phyloP scores from a whole-genome alignment of 2,113 vertebrate genomes.

The Laterallus jamaicensis region DNA sequence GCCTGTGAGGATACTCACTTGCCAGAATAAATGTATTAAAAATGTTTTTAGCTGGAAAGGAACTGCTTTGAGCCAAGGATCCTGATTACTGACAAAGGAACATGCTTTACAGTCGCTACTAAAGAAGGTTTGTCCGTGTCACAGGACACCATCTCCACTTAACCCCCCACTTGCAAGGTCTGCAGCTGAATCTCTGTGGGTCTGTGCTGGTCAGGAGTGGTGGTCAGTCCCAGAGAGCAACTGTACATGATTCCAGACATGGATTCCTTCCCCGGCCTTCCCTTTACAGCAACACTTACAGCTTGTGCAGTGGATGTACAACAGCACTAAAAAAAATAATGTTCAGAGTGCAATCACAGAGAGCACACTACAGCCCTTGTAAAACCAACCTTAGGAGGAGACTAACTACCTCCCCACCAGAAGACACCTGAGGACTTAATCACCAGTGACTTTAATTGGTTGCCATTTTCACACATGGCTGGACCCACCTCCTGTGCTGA shows the following conservation, averaged over 20 bases:
- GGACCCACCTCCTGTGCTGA: background rate
- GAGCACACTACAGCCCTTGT: background rate
- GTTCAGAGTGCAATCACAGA: background rate
- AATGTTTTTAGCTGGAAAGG: background rate
- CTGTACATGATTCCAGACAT: rapidly evolving
- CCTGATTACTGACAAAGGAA: background rate
- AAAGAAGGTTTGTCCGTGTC: background rate
- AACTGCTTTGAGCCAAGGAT: background rate
- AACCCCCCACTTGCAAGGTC: rapidly evolving
- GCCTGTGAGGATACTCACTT: background rate
- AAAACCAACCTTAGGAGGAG: background rate
- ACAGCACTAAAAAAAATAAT: background rate
- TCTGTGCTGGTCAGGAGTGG: background rate
- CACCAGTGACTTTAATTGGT: background rate
- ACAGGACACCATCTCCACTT: background rate
- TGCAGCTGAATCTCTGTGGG: background rate
- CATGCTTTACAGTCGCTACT: background rate
- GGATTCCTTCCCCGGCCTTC: background rate
- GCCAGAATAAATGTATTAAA: constrained; percentile 15
- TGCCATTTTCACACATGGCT: background rate
- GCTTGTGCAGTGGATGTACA: background rate
- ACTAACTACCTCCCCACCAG: background rate
- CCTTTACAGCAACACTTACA: background rate
- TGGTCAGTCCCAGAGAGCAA: background rate
- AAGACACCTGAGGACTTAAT: background rate